A percentile compares a stretch with the other conserved stretches of the same genome.
These are phyloP conservation scores for Melanargia galathea DNA, from an alignment of 2,888 invertebrate genomes.

Conservation along the genomic window DNA sequence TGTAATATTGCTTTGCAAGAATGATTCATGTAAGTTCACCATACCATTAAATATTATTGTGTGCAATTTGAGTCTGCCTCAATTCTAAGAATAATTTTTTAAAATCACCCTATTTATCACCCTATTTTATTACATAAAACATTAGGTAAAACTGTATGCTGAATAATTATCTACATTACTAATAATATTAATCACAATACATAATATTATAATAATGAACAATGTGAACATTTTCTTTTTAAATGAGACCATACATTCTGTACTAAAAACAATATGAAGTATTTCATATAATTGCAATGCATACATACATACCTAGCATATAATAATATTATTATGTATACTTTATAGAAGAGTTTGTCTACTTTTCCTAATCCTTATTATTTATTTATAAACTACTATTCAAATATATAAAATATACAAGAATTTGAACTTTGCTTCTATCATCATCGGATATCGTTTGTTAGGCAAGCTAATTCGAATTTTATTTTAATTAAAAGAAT, in stretches of 20 bases:
- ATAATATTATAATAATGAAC: slow-evolving; percentile 26
- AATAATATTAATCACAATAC: slow-evolving; percentile 17
- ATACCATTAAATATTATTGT: neutral
- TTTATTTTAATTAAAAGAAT: slow-evolving; percentile 32
- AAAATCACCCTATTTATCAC: no score
- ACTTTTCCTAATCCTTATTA: slow-evolving; percentile 55
- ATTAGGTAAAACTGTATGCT: slow-evolving; percentile 12
- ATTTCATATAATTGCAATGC: slow-evolving; percentile 39
- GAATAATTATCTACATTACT: slow-evolving; percentile 25
- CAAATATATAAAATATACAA: slow-evolving; percentile 53
- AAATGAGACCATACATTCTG: slow-evolving; percentile 20
- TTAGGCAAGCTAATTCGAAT: slow-evolving; percentile 50
- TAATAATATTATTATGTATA: slow-evolving; percentile 37
- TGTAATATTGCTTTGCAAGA: neutral
- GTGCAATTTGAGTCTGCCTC: neutral
- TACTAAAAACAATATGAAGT: slow-evolving; percentile 37
- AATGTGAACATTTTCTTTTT: slow-evolving; percentile 30
- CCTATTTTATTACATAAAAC: slow-evolving; percentile 1
- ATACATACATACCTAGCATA: slow-evolving; percentile 10
- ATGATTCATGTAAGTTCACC: neutral
- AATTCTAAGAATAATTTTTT: neutral
- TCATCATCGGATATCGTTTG: slow-evolving; percentile 43
- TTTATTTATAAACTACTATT: slow-evolving; percentile 43
- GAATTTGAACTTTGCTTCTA: slow-evolving; percentile 51
- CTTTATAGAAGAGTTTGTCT: slow-evolving; percentile 54